Base-by-base conservation (phyloP, 2,888 invertebrate species). In the Halictus ligatus region DNA sequence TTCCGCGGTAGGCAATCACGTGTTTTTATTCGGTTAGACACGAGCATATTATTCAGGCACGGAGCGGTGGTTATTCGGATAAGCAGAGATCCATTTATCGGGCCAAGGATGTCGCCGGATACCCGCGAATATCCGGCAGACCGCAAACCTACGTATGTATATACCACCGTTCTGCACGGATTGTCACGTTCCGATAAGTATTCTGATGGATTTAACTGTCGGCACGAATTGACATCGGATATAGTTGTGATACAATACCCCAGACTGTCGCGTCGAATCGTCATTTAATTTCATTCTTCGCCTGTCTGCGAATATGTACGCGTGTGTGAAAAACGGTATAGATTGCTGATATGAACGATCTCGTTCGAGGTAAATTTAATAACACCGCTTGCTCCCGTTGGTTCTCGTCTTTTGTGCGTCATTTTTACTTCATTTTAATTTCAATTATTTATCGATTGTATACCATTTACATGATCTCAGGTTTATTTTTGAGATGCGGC, bases 51-150 rank as follows among this genome's bases (percentile, higher is more conserved):
- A 50, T 64, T 8, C 54, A 60, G 13, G 46, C 72, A 80, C 78
- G 72, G 73, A 46, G n/a, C 46, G 69, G 81, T 15, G 78, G 75
- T 85, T 87, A 81, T 80, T 75, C 73, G 77, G 73, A 80, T 85
- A 90, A 89, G 86, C 80, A 88, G 80, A 77, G 84, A 89, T 85
- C 84, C 84, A 76, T 81, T 90, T 85, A 90, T 89, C 83, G 75
- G 83, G 81, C 75, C 91, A 90, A 91, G 90, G 83, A 89, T 86
- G 79, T 78, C 54, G 73, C 78, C 84, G 89, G 86, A 86, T 91
- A 86, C 83, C 91, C 84, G 73, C 84, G 81, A 91, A 89, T 88
- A 84, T 87, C 85, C 83, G 88, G 80, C 73, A 74, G 58, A 86
- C 81, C 90, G 78, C 83, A 81, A 84, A 79, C 81, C 78, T 78